Evolutionary conservation across 2,888 invertebrate genomes (phyloP).

Genomic region (Aspidiotus rigidus): DNA sequence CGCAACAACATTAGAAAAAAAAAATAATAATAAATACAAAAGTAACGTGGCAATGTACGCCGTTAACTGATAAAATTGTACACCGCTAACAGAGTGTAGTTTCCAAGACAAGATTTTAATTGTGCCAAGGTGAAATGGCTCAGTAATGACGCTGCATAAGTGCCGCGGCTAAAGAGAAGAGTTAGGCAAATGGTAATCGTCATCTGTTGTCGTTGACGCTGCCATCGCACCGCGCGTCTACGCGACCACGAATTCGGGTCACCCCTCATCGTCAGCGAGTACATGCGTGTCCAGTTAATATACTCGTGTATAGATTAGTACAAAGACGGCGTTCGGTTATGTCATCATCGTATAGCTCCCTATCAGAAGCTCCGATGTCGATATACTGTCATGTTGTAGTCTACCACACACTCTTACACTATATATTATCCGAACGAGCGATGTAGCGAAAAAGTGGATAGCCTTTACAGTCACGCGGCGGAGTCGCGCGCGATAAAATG

Average conservation of each 20-base stretch:
- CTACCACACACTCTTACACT: neutral
- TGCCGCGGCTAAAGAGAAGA: constrained; percentile 12
- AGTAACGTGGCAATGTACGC: constrained; percentile 3
- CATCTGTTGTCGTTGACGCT: neutral
- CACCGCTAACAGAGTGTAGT: neutral
- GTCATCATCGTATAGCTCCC: constrained; percentile 25
- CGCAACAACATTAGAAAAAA: neutral
- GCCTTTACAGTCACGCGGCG: constrained; percentile 14
- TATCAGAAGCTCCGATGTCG: constrained; percentile 24
- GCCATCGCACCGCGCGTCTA: constrained; percentile 12
- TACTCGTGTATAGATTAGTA: neutral
- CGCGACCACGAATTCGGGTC: constrained; percentile 30
- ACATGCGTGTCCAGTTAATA: constrained; percentile 18
- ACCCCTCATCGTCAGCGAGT: constrained; percentile 18
- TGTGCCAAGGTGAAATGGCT: constrained; percentile 32
- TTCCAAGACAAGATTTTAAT: constrained; percentile 30
- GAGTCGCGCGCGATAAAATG: neutral
- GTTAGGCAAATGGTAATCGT: constrained; percentile 16
- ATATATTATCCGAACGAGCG: too few species aligned
- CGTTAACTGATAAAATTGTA: neutral
- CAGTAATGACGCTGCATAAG: constrained; percentile 15
- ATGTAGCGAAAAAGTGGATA: constrained; percentile 21
- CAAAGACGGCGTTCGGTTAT: constrained; percentile 14
- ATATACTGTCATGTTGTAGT: constrained; percentile 16
- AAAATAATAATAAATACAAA: neutral